phyloP scores from a whole-genome alignment of 1,140 invertebrate species.

The Penaeus vannamei region DNA sequence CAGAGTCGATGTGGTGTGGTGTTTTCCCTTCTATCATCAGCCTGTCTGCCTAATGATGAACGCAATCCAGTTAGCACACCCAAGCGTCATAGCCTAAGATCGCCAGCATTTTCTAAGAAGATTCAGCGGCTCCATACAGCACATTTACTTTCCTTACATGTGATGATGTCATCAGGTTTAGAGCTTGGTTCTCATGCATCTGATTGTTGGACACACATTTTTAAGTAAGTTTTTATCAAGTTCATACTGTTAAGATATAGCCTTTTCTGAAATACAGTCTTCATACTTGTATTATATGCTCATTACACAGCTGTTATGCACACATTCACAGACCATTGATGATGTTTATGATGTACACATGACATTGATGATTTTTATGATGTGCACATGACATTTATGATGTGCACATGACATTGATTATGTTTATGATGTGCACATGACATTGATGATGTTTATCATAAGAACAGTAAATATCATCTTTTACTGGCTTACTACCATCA shows the following conservation, averaged over 20 bases:
- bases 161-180: conserved; percentile 84
- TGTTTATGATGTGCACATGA: too few relatives aligned
- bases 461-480: too few relatives aligned
- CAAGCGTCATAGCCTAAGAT: conserved; percentile 23
- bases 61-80: conserved; percentile 43
- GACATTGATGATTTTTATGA: too few relatives aligned
- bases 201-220: conserved; percentile 94
- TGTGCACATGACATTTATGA: too few relatives aligned
- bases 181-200: conserved; percentile 91
- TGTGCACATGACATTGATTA: too few relatives aligned
- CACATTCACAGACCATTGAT: too few relatives aligned
- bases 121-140: conserved; percentile 77
- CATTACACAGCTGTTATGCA: too few relatives aligned
- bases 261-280: background rate
- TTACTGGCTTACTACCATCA: background rate
- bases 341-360: too few relatives aligned
- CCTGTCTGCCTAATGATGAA: conserved; percentile 70
- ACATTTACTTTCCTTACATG: conserved; percentile 91
- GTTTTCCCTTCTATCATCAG: conserved; percentile 83
- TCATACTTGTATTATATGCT: background rate
- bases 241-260: background rate
- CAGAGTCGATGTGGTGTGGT: conserved; percentile 89
- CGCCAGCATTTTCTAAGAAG: conserved; percentile 63
- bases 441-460: too few relatives aligned
- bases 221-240: conserved; percentile 77